phyloP scores from a whole-genome alignment of 2,888 invertebrate species.

The Furcula furcula region DNA sequence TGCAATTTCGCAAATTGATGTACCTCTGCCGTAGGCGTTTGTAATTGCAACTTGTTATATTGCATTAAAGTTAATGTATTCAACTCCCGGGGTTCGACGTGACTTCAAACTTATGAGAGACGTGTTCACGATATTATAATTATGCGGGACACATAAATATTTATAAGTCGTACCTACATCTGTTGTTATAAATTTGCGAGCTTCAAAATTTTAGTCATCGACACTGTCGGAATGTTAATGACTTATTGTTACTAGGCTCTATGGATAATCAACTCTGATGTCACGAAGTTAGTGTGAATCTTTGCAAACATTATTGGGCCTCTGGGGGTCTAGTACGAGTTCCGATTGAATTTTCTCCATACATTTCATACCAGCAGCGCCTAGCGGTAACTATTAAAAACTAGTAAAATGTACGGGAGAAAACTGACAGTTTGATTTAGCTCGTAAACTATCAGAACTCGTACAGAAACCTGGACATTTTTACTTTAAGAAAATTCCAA shows the following conservation, averaged over 20 bases:
- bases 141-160: constrained; percentile 18
- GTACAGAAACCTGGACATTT: too few relatives aligned
- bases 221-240: constrained; percentile 20
- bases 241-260: constrained; percentile 10
- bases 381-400: too few relatives aligned
- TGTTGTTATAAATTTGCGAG: constrained; percentile 22
- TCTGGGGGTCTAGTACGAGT: too few relatives aligned
- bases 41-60: constrained; percentile 67
- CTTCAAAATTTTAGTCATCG: constrained; percentile 21
- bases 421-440: too few relatives aligned
- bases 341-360: too few relatives aligned
- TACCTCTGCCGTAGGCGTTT: constrained; percentile 63
- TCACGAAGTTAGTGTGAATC: neutral
- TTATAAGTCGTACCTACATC: constrained; percentile 7
- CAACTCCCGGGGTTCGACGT: constrained; percentile 24
- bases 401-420: too few relatives aligned
- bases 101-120: constrained; percentile 23
- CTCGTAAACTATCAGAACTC: too few relatives aligned
- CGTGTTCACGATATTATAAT: constrained; percentile 18
- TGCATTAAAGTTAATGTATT: constrained; percentile 35
- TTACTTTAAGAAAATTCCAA: too few relatives aligned
- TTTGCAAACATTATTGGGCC: neutral
- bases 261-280: neutral
- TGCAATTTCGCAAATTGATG: constrained; percentile 75
- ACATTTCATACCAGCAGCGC: too few relatives aligned